Conservation (phyloP, 2,797 vertebrate species). For the Pagetopsis macropterus region DNA sequence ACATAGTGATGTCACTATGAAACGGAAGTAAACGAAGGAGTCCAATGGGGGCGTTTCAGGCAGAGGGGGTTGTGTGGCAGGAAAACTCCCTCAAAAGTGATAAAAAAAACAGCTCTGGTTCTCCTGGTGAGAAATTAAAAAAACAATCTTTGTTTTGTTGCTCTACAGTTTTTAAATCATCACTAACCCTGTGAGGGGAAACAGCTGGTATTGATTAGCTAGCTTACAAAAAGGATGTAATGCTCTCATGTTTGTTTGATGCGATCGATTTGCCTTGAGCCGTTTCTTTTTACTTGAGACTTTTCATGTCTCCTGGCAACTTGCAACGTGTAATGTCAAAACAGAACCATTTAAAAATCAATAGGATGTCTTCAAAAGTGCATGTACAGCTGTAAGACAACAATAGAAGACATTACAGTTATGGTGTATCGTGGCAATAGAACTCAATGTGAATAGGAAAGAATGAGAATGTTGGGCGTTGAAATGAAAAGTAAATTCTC, state of each 20-base stretch:
- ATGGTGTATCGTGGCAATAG: neutral
- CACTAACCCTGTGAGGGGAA: neutral
- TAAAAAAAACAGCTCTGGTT: neutral
- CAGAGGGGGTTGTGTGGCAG: too few relatives aligned
- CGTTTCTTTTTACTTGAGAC: neutral
- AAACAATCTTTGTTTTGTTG: slow-evolving; percentile 6
- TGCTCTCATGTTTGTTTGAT: slow-evolving; percentile 22
- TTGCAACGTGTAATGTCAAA: neutral
- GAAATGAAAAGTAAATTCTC: slow-evolving; percentile 8
- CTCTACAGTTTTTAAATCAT: neutral
- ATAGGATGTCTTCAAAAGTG: neutral
- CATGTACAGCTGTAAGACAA: neutral
- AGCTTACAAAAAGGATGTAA: slow-evolving; percentile 7
- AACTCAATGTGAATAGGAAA: neutral
- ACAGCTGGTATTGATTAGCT: neutral
- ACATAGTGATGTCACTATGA: too few relatives aligned
- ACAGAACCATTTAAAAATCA: neutral
- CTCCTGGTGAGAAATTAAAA: neutral
- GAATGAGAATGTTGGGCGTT: neutral
- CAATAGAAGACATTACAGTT: neutral
- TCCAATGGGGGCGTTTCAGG: too few relatives aligned
- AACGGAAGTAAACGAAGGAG: too few relatives aligned
- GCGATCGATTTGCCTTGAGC: neutral
- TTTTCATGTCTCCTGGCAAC: neutral
- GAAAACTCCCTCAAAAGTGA: too few relatives aligned